phyloP scores from a whole-genome alignment of 2,113 vertebrate genomes.

The Epinephelus lanceolatus region DNA sequence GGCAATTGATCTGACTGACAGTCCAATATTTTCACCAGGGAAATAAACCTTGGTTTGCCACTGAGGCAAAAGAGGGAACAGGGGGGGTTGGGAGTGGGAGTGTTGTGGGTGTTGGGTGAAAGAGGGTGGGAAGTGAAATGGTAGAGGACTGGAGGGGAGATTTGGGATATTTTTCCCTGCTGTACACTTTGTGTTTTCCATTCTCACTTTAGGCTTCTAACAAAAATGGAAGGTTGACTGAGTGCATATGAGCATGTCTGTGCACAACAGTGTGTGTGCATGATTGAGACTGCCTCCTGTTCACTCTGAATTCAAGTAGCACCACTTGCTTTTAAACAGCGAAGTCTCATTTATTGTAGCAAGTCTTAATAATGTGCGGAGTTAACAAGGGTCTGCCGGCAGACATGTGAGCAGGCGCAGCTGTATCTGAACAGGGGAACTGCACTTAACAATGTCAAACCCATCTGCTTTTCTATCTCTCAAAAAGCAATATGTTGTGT shows the following conservation, averaged over 20 bases:
- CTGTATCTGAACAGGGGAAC: slow-evolving; percentile 49
- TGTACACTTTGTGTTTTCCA: slow-evolving; percentile 40
- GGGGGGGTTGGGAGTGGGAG: slow-evolving; percentile 48
- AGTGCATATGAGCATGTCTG: slow-evolving; percentile 30
- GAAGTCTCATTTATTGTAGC: slow-evolving; percentile 40
- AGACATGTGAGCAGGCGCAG: slow-evolving; percentile 46
- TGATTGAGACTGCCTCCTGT: slow-evolving; percentile 49
- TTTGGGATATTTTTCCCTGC: slow-evolving; percentile 28
- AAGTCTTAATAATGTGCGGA: slow-evolving; percentile 65
- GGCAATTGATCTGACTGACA: slow-evolving; percentile 89
- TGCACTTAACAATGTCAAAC: slow-evolving; percentile 63
- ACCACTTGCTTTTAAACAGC: slow-evolving; percentile 60
- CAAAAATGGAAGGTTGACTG: slow-evolving; percentile 41
- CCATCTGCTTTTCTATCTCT: slow-evolving; percentile 70
- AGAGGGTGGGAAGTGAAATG: slow-evolving; percentile 44
- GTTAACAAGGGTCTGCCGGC: slow-evolving; percentile 68
- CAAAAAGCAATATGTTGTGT: slow-evolving; percentile 63
- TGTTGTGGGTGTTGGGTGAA: slow-evolving; percentile 47
- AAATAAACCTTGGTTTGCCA: slow-evolving; percentile 83
- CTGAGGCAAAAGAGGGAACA: slow-evolving; percentile 60
- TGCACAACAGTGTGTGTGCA: slow-evolving; percentile 20
- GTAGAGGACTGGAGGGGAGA: slow-evolving; percentile 14
- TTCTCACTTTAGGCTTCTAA: slow-evolving; percentile 42
- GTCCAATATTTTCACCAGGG: slow-evolving; percentile 87
- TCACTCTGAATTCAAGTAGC: slow-evolving; percentile 60